Evolutionary conservation across 2,113 vertebrate genomes (phyloP).

Genomic region (Bubo bubo): DNA sequence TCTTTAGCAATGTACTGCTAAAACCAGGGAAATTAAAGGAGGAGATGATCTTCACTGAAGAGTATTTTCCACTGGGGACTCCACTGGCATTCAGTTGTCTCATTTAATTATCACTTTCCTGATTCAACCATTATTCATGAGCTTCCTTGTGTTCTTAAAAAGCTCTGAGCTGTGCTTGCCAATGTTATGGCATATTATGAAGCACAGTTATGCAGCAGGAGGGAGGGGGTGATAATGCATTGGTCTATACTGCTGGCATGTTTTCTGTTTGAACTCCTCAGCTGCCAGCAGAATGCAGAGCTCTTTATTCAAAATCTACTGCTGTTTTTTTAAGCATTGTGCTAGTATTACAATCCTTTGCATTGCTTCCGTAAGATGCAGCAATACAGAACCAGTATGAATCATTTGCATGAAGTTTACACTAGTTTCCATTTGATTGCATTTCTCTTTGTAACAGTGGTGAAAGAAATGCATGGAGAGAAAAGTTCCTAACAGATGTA

Average conservation of each 20-base stretch:
- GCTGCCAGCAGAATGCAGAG: slow-evolving; percentile 72
- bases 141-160: slow-evolving; percentile 79
- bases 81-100: slow-evolving; percentile 79
- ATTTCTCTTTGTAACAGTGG: slow-evolving; percentile 34
- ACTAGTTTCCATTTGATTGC: slow-evolving; percentile 39
- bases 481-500: slow-evolving; percentile 19
- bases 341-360: slow-evolving; percentile 34
- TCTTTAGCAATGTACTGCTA: slow-evolving; percentile 38
- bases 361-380: slow-evolving; percentile 67
- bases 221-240: slow-evolving; percentile 76
- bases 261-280: slow-evolving; percentile 76
- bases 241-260: slow-evolving; percentile 76
- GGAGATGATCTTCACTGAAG: slow-evolving; percentile 61
- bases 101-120: slow-evolving; percentile 83
- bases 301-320: slow-evolving; percentile 65
- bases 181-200: slow-evolving; percentile 82
- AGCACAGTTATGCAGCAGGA: slow-evolving; percentile 74
- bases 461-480: slow-evolving; percentile 44
- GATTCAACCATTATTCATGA: slow-evolving; percentile 84
- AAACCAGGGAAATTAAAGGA: slow-evolving; percentile 37
- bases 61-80: slow-evolving; percentile 77
- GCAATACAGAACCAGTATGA: slow-evolving; percentile 49
- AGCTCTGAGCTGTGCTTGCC: slow-evolving; percentile 80
- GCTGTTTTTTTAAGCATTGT: slow-evolving; percentile 62
- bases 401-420: slow-evolving; percentile 58